These are phyloP conservation scores for Himalopsyche tibetana DNA, from an alignment of 2,888 invertebrate species.

Conservation along the genomic window DNA sequence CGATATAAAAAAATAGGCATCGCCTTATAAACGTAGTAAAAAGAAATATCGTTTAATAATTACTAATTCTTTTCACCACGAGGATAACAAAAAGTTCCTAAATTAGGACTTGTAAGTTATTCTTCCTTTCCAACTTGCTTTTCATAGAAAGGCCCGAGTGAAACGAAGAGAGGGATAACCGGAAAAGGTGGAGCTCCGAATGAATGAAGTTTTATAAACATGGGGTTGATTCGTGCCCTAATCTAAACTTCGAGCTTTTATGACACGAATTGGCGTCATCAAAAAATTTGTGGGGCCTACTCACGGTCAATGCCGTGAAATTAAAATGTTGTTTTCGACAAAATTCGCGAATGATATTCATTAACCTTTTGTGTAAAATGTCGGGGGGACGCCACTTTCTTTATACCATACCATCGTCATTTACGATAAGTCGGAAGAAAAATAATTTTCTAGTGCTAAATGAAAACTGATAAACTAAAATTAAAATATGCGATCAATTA, in stretches of 20 bases:
- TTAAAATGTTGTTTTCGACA: not conserved
- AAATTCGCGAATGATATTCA: not conserved
- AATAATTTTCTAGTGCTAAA: too few relatives aligned
- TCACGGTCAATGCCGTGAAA: not conserved
- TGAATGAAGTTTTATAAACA: constrained; percentile 26
- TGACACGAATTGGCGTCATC: constrained; percentile 17
- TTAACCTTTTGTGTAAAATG: not conserved
- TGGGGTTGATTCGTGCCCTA: constrained; percentile 22
- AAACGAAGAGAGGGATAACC: not conserved
- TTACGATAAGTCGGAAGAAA: too few relatives aligned
- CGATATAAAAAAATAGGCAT: too few relatives aligned
- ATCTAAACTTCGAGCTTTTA: constrained; percentile 12
- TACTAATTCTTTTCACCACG: too few relatives aligned
- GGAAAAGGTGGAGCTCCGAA: not conserved
- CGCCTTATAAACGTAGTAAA: too few relatives aligned
- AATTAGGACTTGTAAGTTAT: too few relatives aligned
- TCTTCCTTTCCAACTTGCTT: not conserved
- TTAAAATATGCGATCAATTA: too few relatives aligned
- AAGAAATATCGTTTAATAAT: too few relatives aligned
- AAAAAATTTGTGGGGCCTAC: not conserved
- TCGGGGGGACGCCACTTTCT: not conserved
- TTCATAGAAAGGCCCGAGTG: not conserved
- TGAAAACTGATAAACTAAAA: too few relatives aligned
- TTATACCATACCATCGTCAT: too few relatives aligned
- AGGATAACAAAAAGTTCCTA: too few relatives aligned